phyloP scores from a whole-genome alignment of 2,113 vertebrate genomes.

The Syrrhaptes paradoxus region DNA sequence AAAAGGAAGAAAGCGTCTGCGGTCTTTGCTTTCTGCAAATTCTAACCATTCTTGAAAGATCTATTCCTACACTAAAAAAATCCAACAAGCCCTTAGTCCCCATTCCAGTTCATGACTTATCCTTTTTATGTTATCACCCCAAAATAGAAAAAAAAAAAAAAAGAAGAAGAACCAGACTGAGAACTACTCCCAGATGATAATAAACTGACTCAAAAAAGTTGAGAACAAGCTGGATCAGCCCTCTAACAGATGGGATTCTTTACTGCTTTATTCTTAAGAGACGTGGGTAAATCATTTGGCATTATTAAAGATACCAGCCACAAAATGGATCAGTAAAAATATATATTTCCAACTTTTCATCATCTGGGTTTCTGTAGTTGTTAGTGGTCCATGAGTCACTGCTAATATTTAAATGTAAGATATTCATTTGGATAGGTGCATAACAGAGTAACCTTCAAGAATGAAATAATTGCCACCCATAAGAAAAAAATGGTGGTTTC shows the following conservation, averaged over 20 bases:
- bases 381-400: slow-evolving; percentile 26
- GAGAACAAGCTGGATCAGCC: slow-evolving; percentile 21
- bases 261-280: slow-evolving; percentile 17
- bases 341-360: slow-evolving; percentile 27
- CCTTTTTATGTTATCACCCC: not conserved
- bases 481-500: not conserved
- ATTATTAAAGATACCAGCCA: slow-evolving; percentile 48
- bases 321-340: slow-evolving; percentile 28
- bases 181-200: slow-evolving; percentile 5
- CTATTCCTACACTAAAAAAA: not conserved
- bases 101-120: not conserved
- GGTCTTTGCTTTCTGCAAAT: not conserved
- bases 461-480: not conserved
- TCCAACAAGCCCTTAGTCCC: not conserved
- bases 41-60: not conserved
- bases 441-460: not conserved
- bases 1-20: not conserved
- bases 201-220: slow-evolving; percentile 1
- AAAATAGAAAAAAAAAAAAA: not conserved
- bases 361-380: slow-evolving; percentile 1
- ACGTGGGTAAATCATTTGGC: slow-evolving; percentile 28
- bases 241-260: slow-evolving; percentile 5
- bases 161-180: not conserved
- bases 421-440: not conserved
- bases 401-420: not conserved